Conservation (phyloP, 2,888 invertebrate species). For the Meandrusa payeni region DNA sequence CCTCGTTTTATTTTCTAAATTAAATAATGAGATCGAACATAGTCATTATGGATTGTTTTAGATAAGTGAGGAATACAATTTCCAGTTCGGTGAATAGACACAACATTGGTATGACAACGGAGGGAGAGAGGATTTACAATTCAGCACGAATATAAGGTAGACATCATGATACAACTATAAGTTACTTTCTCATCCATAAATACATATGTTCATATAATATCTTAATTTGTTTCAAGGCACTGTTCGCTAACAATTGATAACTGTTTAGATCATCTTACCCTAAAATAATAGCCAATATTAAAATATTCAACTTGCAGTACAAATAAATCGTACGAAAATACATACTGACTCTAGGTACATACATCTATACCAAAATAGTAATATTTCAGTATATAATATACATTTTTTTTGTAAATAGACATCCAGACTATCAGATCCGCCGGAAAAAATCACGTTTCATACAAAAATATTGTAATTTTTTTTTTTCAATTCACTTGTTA, state of each 20-base stretch:
- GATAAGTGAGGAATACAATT: conserved; percentile 44
- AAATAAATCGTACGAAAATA: conserved; percentile 78
- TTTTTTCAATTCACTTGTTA: conserved; percentile 44
- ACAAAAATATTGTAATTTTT: conserved; percentile 62
- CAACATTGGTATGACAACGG: conserved; percentile 11
- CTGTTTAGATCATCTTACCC: conserved; percentile 63
- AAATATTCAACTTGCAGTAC: conserved; percentile 70
- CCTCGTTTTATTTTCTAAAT: conserved; percentile 74
- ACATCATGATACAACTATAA: conserved; percentile 31
- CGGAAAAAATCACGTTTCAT: conserved; percentile 64
- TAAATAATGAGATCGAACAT: conserved; percentile 80
- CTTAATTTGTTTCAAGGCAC: conserved; percentile 71
- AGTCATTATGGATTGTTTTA: conserved; percentile 70
- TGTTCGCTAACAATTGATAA: conserved; percentile 72
- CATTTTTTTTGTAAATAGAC: conserved; percentile 74
- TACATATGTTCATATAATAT: conserved; percentile 59
- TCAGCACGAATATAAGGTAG: conserved; percentile 20
- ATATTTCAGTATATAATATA: conserved; percentile 65
- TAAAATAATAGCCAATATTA: conserved; percentile 77
- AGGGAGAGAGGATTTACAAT: conserved; percentile 12
- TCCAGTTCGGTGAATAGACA: conserved; percentile 9
- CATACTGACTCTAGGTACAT: conserved; percentile 74
- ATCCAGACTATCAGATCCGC: conserved; percentile 49
- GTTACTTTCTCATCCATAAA: conserved; percentile 54
- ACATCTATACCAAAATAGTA: conserved; percentile 71